Conservation (phyloP, 2,888 invertebrate genomes). For the Drosophila acutilabella region DNA sequence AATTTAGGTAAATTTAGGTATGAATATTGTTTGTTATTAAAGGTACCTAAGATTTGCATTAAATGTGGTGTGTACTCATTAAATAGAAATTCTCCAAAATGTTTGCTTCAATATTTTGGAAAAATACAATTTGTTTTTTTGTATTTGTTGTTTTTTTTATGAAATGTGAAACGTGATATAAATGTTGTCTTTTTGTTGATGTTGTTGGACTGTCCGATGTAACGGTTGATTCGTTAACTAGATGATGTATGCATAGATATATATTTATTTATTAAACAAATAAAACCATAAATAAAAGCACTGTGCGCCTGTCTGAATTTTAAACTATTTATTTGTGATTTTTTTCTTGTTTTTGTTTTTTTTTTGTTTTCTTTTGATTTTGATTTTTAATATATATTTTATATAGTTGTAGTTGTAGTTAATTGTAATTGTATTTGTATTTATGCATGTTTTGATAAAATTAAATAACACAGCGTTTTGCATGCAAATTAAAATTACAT, state of each 20-base stretch:
- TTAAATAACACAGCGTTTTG: constrained; percentile 75
- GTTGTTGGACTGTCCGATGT: constrained; percentile 52
- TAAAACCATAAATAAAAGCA: constrained; percentile 45
- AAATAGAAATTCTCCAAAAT: constrained; percentile 23
- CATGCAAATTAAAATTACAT: constrained; percentile 68
- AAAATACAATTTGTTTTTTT: constrained; percentile 19
- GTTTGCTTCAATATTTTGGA: constrained; percentile 17
- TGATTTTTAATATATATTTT: constrained; percentile 8
- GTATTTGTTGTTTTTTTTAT: constrained; percentile 36
- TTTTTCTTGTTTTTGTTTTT: constrained; percentile 3
- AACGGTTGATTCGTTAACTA: constrained; percentile 23
- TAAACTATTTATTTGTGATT: constrained; percentile 28
- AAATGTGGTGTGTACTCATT: constrained; percentile 34
- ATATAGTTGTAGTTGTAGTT: constrained; percentile 26
- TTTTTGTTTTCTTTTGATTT: constrained; percentile 1
- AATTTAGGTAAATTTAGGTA: constrained; percentile 35
- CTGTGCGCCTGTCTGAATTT: constrained; percentile 65
- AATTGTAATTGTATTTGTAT: constrained; percentile 27
- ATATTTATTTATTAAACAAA: neutral
- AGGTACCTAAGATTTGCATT: constrained; percentile 75
- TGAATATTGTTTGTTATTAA: constrained; percentile 57
- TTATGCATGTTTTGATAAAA: constrained; percentile 68
- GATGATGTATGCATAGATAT: neutral
- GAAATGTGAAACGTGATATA: constrained; percentile 76
- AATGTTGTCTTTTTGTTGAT: constrained; percentile 48